A percentile compares a stretch with the other conserved stretches of the same genome.
Conservation (phyloP, 2,113 vertebrate genomes). For the Numenius arquata region DNA sequence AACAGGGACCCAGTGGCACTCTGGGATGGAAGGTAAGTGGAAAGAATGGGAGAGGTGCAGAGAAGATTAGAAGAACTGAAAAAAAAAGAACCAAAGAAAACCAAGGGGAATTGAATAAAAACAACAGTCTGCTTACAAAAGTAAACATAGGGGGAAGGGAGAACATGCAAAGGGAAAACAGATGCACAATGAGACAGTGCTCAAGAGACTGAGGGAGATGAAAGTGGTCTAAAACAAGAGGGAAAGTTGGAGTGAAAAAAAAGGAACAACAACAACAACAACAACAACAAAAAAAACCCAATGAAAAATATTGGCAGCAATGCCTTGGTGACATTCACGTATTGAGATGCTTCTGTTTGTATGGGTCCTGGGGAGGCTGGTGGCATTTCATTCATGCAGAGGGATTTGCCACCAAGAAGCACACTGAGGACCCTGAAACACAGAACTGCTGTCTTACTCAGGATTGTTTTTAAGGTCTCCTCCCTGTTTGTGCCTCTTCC, state of each 20-base stretch:
- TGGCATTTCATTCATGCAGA: not conserved
- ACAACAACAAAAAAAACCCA: not conserved
- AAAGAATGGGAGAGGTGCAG: not conserved
- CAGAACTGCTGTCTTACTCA: not conserved
- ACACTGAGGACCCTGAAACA: not conserved
- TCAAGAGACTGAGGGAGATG: not conserved
- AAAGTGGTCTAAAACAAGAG: not conserved
- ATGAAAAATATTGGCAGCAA: not conserved
- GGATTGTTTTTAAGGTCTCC: not conserved
- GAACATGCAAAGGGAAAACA: constrained; percentile 64
- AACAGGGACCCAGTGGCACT: not conserved
- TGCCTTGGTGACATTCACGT: not conserved
- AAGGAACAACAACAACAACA: not conserved
- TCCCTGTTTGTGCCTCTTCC: not conserved
- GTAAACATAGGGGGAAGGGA: constrained; percentile 58
- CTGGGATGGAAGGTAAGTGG: not conserved
- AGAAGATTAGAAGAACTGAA: constrained; percentile 53
- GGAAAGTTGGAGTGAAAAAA: not conserved
- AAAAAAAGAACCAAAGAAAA: constrained; percentile 47
- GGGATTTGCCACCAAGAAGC: not conserved
- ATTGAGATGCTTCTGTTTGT: not conserved
- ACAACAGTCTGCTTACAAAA: constrained; percentile 57
- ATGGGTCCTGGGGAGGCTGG: not conserved
- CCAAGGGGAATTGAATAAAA: constrained; percentile 53
- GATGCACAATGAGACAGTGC: constrained; percentile 37